Conservation (phyloP, 2,797 vertebrate genomes). For the Furcifer pardalis region DNA sequence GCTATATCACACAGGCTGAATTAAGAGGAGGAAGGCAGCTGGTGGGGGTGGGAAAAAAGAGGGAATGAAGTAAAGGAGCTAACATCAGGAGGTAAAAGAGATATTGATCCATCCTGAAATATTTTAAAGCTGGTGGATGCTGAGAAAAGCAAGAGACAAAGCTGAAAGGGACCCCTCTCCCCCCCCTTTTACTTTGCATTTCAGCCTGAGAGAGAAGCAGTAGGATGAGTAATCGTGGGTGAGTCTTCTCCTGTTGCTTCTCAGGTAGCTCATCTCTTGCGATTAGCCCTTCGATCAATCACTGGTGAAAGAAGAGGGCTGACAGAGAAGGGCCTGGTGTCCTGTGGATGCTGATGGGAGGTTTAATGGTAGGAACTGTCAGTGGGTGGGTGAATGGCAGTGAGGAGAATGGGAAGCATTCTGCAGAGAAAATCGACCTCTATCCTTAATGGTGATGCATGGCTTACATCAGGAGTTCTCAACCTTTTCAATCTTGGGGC, state of each 20-base stretch:
- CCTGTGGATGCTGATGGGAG: background rate
- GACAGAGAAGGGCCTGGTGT: too few species aligned
- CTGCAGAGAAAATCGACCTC: background rate
- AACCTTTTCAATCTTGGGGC: too few species aligned
- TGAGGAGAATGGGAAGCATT: background rate
- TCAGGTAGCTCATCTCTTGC: background rate
- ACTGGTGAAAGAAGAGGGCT: too few species aligned
- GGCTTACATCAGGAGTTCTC: too few species aligned
- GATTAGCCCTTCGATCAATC: slow-evolving; percentile 5
- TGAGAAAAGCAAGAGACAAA: slow-evolving; percentile 12
- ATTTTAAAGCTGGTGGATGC: slow-evolving; percentile 46
- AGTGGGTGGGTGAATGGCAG: background rate
- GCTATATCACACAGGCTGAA: slow-evolving; percentile 25
- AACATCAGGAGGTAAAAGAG: slow-evolving; percentile 58
- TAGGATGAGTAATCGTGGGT: too few species aligned
- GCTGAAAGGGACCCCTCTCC: background rate
- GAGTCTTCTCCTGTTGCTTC: too few species aligned
- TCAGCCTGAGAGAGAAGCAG: too few species aligned
- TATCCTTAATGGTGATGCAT: background rate
- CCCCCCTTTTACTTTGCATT: too few species aligned
- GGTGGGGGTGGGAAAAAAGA: background rate
- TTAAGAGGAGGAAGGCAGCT: background rate
- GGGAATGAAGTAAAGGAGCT: slow-evolving; percentile 14
- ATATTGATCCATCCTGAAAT: slow-evolving; percentile 39
- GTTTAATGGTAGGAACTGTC: background rate